Evolutionary conservation across 2,113 vertebrate genomes (phyloP), one percentile per base, ranked within the genome.

Genomic region (Octodon degus): DNA sequence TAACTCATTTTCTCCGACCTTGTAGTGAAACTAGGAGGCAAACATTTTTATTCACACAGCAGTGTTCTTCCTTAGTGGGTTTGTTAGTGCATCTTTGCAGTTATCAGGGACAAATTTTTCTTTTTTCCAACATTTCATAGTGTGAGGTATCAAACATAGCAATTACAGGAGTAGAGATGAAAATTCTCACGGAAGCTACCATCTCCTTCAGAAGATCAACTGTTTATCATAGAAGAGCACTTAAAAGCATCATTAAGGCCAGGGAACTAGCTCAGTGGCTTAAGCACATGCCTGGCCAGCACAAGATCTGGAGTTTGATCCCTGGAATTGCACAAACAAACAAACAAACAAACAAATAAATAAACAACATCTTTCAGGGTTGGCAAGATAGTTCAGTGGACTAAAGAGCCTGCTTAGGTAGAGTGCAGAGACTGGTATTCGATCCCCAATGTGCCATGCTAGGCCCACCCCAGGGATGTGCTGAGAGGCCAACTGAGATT

Each of bases 1-100:
- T 34, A 34, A 40, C 58, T 37, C 37, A 62, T 87, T 93, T 93
- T 94, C 30, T 90, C 77, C 47, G 60, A 82, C 72, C 89, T 68
- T 85, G 24, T 62, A n/a, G 60, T 70, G 74, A 88, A 86, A 72
- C 9, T 43, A 6, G 5, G 84, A 43, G 24, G 43, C 62, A 88
- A 93, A 91, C 25, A 32, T 12, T 47, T 76, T 76, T 70, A 20
- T 34, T 82, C 90, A 63, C 88, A 81, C 70, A n/a, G 2, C 32
- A 76, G 81, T 81, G 77, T 24, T 58, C 47, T 62, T 70, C 94
- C 30, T 76, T 62, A 27, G 10, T 40, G 60, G 62, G 25, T 34
- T 86, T 70, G 19, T 40, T 50, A 27, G 30, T 24, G 22, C 24
- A 32, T 65, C 12, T 32, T 83, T 70, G 16, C 53, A 47, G 9